These are phyloP conservation scores for Drosophila maculinotata DNA, from an alignment of 2,888 invertebrate species.

Conservation along the genomic window DNA sequence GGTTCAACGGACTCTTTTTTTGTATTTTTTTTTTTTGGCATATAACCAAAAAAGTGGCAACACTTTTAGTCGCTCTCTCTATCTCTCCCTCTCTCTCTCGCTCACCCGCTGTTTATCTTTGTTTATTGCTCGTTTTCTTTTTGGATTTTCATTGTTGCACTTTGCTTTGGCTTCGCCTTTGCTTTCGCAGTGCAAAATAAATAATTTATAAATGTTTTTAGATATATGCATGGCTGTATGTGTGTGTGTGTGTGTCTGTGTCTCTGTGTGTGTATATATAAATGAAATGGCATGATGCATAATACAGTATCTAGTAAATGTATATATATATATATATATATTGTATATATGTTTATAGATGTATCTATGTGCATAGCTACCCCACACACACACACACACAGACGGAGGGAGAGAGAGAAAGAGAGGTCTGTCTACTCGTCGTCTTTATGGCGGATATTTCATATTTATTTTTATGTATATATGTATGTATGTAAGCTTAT, in stretches of 20 bases:
- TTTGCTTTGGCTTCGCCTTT: constrained; percentile 38
- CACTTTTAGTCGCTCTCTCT: constrained; percentile 21
- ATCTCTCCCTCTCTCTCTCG: constrained; percentile 1
- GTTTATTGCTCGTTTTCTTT: constrained; percentile 28
- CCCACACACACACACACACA: neutral
- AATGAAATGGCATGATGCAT: neutral
- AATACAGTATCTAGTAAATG: constrained; percentile 3
- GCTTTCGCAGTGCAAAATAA: constrained; percentile 39
- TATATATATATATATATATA: neutral
- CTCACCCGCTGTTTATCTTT: constrained; percentile 26
- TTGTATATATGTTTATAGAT: neutral
- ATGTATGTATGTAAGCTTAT: neutral
- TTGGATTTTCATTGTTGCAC: constrained; percentile 56
- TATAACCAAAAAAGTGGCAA: constrained; percentile 50
- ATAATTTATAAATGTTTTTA: constrained; percentile 39
- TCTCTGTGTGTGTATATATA: neutral
- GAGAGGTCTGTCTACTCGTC: neutral
- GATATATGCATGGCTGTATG: neutral
- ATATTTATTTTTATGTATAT: neutral
- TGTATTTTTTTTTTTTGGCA: constrained; percentile 31
- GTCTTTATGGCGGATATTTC: constrained; percentile 10
- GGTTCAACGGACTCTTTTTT: constrained; percentile 49
- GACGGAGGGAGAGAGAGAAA: too few relatives aligned
- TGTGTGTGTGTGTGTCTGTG: neutral
- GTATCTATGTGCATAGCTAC: neutral